A percentile compares a stretch with the other conserved stretches of the same genome.
Conservation (phyloP, 2,888 invertebrate genomes). For the Pelosia muscerda region DNA sequence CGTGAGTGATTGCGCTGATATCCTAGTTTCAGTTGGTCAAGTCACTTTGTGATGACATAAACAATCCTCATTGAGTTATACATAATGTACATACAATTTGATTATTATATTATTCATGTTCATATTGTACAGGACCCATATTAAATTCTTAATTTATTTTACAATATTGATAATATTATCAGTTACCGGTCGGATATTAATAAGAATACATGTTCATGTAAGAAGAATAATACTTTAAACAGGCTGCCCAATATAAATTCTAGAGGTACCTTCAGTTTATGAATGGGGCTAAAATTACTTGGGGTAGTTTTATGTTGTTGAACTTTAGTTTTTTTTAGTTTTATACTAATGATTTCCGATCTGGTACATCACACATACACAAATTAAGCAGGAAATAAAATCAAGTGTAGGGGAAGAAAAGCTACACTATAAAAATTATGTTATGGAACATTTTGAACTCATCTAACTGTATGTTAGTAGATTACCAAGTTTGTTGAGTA, state of each 20-base stretch:
- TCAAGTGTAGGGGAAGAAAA: too few species aligned
- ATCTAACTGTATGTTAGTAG: too few species aligned
- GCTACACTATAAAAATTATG: too few species aligned
- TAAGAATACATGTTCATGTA: neutral
- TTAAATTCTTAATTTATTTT: neutral
- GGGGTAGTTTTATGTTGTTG: neutral
- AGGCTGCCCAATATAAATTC: too few species aligned
- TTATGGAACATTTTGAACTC: too few species aligned
- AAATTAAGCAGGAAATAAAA: too few species aligned
- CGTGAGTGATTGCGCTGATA: slow-evolving; percentile 73
- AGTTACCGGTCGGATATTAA: neutral
- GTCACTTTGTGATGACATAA: neutral
- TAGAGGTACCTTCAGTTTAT: neutral
- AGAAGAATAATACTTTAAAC: neutral
- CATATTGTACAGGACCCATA: neutral
- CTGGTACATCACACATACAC: too few species aligned
- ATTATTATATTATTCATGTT: neutral
- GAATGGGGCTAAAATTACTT: neutral
- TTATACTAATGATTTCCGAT: too few species aligned
- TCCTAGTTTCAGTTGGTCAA: neutral
- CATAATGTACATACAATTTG: neutral
- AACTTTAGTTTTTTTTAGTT: too few species aligned
- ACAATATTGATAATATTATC: neutral
- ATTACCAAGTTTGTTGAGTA: too few species aligned
- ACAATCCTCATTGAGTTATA: neutral